Base-by-base conservation (phyloP, 2,113 vertebrate genomes). In the Tychaedon coryphoeus region DNA sequence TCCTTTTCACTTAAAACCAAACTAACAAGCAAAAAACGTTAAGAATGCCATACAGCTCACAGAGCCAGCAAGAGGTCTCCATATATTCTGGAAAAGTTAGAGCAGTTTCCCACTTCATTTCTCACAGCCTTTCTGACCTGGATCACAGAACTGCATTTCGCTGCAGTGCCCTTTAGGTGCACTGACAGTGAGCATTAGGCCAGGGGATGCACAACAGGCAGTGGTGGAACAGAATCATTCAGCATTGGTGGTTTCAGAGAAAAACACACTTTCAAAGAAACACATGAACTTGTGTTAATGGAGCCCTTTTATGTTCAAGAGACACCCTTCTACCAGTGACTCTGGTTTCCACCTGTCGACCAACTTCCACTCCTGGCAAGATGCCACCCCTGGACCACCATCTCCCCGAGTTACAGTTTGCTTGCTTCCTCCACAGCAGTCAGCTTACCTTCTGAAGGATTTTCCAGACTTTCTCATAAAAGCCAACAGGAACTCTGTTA, bases 391-490 rank as follows among this genome's bases (percentile, higher is more conserved):
- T 47, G 29, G 31, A 83, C 19, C 18, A 56, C 28, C n/a, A 60
- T 12, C 19, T 45, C 25, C 50, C 71, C 2, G 4, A 10, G 33
- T 14, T 14, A 28, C 34, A 61, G 42, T 23, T 36, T 12, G 13
- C 17, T 74, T 66, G 42, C 36, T 23, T 60, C 67, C 70, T 53
- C 57, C 45, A 19, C 14, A 40, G 51, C 4, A 15, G 31, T 15
- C 64, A 60, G 31, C 97, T 94, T 82, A 98, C 98, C 98, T 99
- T 99, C 96, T 99, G 99, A 72, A 99, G 98, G 95, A 99, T 99
- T 86, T 98, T 99, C 99, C 99, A 99, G 50, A 99, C 99, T 92
- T 98, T 99, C 96, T 99, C 99, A 96, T 99, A 99, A 96, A 99
- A 99, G 19, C 99, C 99, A 94, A 99, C 97, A 0, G 99, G 99